Base-by-base conservation (phyloP, 1,140 invertebrate species). In the Triops cancriformis region DNA sequence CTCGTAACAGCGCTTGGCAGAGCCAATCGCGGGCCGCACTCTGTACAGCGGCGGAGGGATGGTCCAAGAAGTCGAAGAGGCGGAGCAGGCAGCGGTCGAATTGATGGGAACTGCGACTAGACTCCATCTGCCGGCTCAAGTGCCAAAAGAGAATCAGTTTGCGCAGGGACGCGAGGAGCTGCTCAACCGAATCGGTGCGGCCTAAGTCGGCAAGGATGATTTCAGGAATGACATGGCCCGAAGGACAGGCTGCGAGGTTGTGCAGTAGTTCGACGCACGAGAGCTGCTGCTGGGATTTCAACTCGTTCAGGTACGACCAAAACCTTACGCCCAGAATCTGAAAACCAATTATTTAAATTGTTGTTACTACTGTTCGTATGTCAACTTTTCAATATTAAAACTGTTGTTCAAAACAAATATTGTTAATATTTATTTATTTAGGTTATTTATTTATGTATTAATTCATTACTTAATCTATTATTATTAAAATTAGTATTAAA, bases 51-150 rank as follows among this genome's bases (percentile, higher is more conserved):
- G 90, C 88, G 79, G 89, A 89, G 78, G 91, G 89, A 27, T 91
- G 86, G 79, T 90, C 89, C 12, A 94, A 85, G 85, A 92, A 92
- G 82, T 95, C 93, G 64, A 95, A 83, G 79, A 93, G 88, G 82
- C 92, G 91, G 81, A 93, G 86, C 74, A 94, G 86, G 18, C 90
- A 93, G 12, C 73, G 73, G 73, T 78, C 77, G 42, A 78, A 78
- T 80, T 72, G 27, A 74, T 23, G 51, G 51, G 10, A 64, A 64
- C 23, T 64, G 23, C 51, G 51, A 18, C 51, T 64, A 5, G 51
- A 23, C 14, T 64, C 51, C 4, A 64, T 64, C 23, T 64, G 51
- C 51, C 51, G 14, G 23, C 51, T 64, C 18, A 64, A 6, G 23
- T 64, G 51, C 51, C 51, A 64, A 23, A 64, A 64, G 51, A 64